These are phyloP conservation scores for Euleptes europaea DNA, from an alignment of 2,113 vertebrate species.

Conservation along the genomic window DNA sequence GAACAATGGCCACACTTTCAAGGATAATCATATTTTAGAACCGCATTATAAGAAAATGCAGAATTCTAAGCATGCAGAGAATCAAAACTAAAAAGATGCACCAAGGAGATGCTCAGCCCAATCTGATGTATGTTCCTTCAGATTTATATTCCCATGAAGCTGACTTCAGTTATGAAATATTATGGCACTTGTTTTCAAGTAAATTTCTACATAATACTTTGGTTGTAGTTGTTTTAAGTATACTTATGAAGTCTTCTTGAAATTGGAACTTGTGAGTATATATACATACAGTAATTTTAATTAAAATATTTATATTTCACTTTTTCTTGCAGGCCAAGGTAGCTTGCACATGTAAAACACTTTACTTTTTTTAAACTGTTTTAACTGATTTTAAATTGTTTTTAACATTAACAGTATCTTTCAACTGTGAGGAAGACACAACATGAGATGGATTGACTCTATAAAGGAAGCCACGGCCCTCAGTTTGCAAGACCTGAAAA, in stretches of 20 bases:
- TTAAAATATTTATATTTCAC: too few species aligned
- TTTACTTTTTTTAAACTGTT: too few species aligned
- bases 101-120: background rate
- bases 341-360: too few species aligned
- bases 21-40: background rate
- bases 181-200: background rate
- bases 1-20: background rate
- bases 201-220: background rate
- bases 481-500: too few species aligned
- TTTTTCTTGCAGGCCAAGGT: too few species aligned
- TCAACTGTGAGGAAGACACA: too few species aligned
- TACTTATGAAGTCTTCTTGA: background rate
- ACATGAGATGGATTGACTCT: too few species aligned
- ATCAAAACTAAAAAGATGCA: background rate
- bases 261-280: background rate
- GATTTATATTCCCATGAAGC: background rate
- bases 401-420: too few species aligned
- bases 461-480: too few species aligned
- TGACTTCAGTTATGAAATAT: background rate
- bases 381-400: too few species aligned
- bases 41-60: background rate
- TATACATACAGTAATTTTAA: background rate
- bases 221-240: background rate
- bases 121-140: too few species aligned
- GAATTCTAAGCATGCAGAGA: background rate